phyloP scores from a whole-genome alignment of 37 sponge, comb jelly and placozoan species.

The Hormiphora californensis region DNA sequence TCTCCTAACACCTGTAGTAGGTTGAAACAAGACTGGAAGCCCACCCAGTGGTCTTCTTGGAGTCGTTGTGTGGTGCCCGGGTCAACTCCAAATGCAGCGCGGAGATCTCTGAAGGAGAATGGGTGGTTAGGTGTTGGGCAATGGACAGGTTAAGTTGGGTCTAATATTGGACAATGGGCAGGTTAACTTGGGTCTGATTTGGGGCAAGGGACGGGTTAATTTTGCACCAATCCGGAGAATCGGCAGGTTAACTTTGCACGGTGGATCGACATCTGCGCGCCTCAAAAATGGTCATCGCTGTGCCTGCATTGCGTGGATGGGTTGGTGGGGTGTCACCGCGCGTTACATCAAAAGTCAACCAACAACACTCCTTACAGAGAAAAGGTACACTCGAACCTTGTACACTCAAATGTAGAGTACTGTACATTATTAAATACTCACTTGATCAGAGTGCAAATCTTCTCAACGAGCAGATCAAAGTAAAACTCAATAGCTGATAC shows the following conservation, averaged over 20 bases:
- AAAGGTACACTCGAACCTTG: background rate
- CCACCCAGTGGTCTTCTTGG: constrained; percentile 52
- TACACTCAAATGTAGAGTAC: background rate
- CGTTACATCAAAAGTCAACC: constrained; percentile 44
- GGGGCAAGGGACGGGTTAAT: background rate
- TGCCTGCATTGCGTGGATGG: background rate
- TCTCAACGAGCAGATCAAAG: constrained; percentile 41
- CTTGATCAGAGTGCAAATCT: constrained; percentile 17
- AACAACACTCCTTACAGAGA: background rate
- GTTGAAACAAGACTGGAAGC: constrained; percentile 30
- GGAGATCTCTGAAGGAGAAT: background rate
- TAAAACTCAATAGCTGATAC: constrained; percentile 35
- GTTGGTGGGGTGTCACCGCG: background rate
- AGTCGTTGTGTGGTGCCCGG: background rate
- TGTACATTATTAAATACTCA: background rate
- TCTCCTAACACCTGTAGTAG: constrained; percentile 1
- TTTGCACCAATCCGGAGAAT: too few relatives aligned
- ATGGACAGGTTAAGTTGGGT: background rate
- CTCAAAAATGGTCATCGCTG: background rate
- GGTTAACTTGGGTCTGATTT: background rate
- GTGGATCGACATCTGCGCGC: background rate
- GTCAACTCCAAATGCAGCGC: constrained; percentile 23
- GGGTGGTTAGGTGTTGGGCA: too few relatives aligned
- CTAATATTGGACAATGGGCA: background rate
- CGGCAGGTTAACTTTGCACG: background rate